Evolutionary conservation across 2,888 invertebrate species (phyloP), one percentile per base, ranked within the genome.

Genomic region (Pammene fasciana): DNA sequence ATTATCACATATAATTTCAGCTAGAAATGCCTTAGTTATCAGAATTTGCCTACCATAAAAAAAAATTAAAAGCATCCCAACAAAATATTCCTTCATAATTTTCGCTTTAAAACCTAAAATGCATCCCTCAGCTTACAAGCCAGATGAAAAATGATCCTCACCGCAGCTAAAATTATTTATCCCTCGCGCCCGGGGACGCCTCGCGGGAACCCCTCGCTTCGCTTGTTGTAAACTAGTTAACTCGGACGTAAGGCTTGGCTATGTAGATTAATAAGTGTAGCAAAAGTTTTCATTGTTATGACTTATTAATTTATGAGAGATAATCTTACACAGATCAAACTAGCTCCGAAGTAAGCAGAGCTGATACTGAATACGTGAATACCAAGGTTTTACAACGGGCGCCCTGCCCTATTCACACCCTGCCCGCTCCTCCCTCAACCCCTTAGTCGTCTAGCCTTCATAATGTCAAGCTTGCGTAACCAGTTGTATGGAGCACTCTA

Each of bases 131-230:
- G 43, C 50, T 10, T 79, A 46, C 43, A 11, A 70, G 67, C 41
- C 55, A 75, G 76, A 79, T 87, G 88, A 87, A 83, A 87, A 86
- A 87, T 87, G 85, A 86, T 75, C 73, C 75, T 64, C 56, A 75
- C 73, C 74, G 78, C 77, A 75, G 73, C 76, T 79, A 74, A 82
- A 84, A 82, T 84, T 82, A 82, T 82, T 56, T 68, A 72, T 73
- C 70, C 73, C 73, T 65, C 55, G 56, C 55, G 55, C 67, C 45
- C 61, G 41, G 41, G 26, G 26, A n/a, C 10, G 18, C 18, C 5
- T 14, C 36, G 55, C 41, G 34, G 16, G 8, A 59, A n/a, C 34
- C 59, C 45, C 45, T 59, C 26, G 43, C 59, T 14, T 41, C 59
- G 59, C 59, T 59, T 45, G 34, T 59, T 59, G 45, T 59, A 59